Conservation (phyloP, 1,140 invertebrate genomes). For the Anthonomus grandis region DNA sequence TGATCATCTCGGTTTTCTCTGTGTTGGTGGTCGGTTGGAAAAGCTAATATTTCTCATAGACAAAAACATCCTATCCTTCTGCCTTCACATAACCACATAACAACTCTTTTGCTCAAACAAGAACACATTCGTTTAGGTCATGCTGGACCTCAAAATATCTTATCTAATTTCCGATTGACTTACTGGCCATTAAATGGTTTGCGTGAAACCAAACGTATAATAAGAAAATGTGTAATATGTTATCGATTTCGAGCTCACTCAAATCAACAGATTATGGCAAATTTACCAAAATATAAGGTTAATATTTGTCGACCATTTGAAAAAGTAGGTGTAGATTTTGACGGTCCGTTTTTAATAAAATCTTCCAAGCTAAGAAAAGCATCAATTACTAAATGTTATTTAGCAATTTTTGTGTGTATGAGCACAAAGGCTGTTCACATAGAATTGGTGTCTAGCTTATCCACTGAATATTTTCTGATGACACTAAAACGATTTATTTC, state of each 20-base stretch:
- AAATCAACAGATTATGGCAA: constrained; percentile 11
- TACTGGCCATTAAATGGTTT: constrained; percentile 11
- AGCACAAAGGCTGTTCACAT: too few species aligned
- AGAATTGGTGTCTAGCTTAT: constrained; percentile 43
- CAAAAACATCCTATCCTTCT: constrained; percentile 2
- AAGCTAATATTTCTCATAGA: neutral
- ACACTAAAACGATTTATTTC: too few species aligned
- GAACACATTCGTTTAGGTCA: constrained; percentile 33
- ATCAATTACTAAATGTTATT: constrained; percentile 40
- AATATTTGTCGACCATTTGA: neutral
- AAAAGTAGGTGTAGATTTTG: constrained; percentile 16
- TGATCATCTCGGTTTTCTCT: neutral
- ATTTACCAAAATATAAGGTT: constrained; percentile 9
- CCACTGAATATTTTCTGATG: constrained; percentile 45
- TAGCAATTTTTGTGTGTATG: too few species aligned
- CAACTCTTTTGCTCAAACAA: constrained; percentile 25
- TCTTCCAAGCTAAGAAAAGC: neutral
- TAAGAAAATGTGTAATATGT: constrained; percentile 12
- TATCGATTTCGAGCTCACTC: neutral
- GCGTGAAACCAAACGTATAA: neutral
- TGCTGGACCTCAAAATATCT: constrained; percentile 22
- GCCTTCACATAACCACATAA: neutral
- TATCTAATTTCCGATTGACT: constrained; percentile 1
- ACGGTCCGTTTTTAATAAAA: constrained; percentile 15
- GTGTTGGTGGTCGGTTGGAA: neutral